A percentile compares a stretch with the other conserved stretches of the same genome.
Evolutionary conservation across 2,888 invertebrate species (phyloP).

Genomic region (Diploptera punctata): DNA sequence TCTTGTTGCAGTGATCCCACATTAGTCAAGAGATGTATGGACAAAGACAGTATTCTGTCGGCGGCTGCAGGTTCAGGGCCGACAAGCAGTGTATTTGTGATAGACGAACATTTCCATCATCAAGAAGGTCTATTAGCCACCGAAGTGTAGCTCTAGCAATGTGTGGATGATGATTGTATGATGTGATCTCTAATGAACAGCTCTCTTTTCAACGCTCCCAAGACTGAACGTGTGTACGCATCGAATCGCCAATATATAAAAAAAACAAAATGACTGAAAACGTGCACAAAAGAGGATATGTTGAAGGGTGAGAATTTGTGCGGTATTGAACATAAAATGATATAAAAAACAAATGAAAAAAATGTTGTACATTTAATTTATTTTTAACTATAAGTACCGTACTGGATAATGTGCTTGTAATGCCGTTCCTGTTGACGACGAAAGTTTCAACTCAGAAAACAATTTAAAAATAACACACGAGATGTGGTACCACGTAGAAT

Average conservation of each 20-base stretch:
- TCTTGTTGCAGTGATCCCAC: conserved; percentile 69
- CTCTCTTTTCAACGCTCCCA: conserved; percentile 9
- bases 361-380: conserved; percentile 44
- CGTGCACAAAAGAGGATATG: background rate
- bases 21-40: conserved; percentile 71
- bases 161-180: conserved; percentile 40
- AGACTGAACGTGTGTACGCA: conserved; percentile 14
- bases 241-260: background rate
- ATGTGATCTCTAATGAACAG: conserved; percentile 20
- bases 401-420: conserved; percentile 36
- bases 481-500: conserved; percentile 15
- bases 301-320: background rate
- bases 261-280: background rate
- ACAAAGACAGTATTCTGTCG: conserved; percentile 57
- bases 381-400: conserved; percentile 41
- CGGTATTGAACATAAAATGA: conserved; percentile 27
- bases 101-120: conserved; percentile 75
- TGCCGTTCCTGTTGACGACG: conserved; percentile 20
- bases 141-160: conserved; percentile 68
- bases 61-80: conserved; percentile 44
- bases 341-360: conserved; percentile 7
- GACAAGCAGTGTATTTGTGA: conserved; percentile 67
- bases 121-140: conserved; percentile 70
- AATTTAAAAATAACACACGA: background rate
- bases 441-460: conserved; percentile 13